Base-by-base conservation (phyloP, 1,140 invertebrate genomes). In the Saccostrea glomerata region DNA sequence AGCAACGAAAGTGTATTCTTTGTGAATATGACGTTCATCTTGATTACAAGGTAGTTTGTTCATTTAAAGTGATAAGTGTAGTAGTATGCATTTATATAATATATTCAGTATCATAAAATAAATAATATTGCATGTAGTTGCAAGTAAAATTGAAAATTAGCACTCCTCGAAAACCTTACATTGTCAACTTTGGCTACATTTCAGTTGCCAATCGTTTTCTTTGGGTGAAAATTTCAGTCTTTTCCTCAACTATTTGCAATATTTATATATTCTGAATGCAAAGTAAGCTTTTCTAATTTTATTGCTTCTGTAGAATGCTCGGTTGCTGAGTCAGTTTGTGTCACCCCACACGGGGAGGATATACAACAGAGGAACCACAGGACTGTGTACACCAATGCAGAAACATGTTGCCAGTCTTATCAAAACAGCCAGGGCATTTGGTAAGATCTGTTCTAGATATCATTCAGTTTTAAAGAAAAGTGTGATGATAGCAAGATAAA, bases 271-370 rank as follows among this genome's bases (percentile, higher is more conserved):
- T 36, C 30, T 36, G 30, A 36, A 36, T 36, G 30, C 30, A 36
- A 36, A 36, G 30, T 36, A 2, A 36, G 30, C 30, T 36, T 36
- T 36, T 20, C 23, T 63, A n/a, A 63, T 58, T 60, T 73, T 84
- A 88, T 60, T 87, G 9, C 5, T 30, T 55, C 90, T 89, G 82
- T 87, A 99, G 95, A 99, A 99, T 95, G 96, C 97, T 0, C 96
- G 97, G 86, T 94, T 99, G 9, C 94, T 99, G 2, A 98, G 98
- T 20, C 99, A 99, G 94, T 99, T 99, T 95, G 97, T 99, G 93
- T 99, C 98, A 73, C 97, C 97, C 0, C 98, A 97, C 92, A 99
- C 98, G 15, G 98, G 98, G 13, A 96, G 96, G 91, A 96, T 99
- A 87, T 99, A 99, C 95, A 97, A 97, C 0, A 96, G 97, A 90